These are phyloP conservation scores for Panopea generosa DNA, from an alignment of 2,888 invertebrate species.

Conservation along the genomic window DNA sequence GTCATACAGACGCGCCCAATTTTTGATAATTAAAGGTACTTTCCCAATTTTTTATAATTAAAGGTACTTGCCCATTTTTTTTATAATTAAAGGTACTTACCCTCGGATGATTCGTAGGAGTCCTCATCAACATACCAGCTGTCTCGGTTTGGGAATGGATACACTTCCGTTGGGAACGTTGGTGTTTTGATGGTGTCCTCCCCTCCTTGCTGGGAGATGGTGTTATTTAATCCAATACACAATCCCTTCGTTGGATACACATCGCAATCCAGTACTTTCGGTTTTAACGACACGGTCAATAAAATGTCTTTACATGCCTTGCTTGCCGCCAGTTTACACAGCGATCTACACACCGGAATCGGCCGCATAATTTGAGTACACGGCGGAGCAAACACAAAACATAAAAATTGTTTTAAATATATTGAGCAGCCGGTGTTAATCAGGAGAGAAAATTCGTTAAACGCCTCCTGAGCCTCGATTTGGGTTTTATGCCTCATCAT, in stretches of 20 bases:
- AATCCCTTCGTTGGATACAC: conserved; percentile 14
- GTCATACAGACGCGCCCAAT: no score
- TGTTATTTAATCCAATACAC: conserved; percentile 9
- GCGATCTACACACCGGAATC: conserved; percentile 47
- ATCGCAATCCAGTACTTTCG: conserved; percentile 24
- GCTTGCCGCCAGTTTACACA: conserved; percentile 45
- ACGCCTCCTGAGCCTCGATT: conserved; percentile 29
- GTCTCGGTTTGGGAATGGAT: not conserved
- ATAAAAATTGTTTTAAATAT: conserved; percentile 45
- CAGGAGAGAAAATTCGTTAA: conserved; percentile 44
- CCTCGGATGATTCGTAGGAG: not conserved
- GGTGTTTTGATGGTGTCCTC: not conserved
- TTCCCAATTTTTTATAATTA: no score
- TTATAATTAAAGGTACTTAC: no score
- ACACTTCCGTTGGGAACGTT: no score
- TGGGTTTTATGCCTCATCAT: conserved; percentile 40
- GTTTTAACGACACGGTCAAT: conserved; percentile 17
- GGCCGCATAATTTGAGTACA: conserved; percentile 42
- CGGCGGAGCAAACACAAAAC: conserved; percentile 50
- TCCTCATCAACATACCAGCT: not conserved
- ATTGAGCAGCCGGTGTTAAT: conserved; percentile 44
- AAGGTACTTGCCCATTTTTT: no score
- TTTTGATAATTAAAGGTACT: no score
- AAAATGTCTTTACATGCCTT: conserved; percentile 40
- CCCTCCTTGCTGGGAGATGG: not conserved